Percentiles rank a stretch among this genome's conserved stretches.
Evolutionary conservation across 2,888 invertebrate species (phyloP).

Genomic region (Thalpophila matura): DNA sequence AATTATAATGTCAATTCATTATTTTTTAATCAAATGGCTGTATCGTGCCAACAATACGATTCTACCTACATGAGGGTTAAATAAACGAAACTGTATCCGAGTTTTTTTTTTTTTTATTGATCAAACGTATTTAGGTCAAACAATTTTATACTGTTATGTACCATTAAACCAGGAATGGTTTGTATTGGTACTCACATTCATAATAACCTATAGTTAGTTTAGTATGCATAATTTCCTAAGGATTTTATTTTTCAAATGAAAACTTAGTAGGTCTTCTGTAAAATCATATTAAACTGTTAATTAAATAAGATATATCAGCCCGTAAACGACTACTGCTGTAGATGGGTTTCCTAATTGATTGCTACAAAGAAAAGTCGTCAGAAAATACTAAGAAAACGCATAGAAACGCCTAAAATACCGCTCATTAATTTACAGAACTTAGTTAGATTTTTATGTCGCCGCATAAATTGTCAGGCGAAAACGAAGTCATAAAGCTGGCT

Average conservation of each 20-base stretch:
- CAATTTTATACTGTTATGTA: too few relatives aligned
- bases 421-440: slow-evolving; percentile 32
- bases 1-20: too few relatives aligned
- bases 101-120: too few relatives aligned
- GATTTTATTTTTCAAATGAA: neutral
- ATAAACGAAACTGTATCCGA: too few relatives aligned
- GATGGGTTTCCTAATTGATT: slow-evolving; percentile 21
- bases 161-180: too few relatives aligned
- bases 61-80: too few relatives aligned
- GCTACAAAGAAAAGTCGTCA: slow-evolving; percentile 1
- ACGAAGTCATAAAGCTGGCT: slow-evolving; percentile 46
- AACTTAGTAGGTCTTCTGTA: neutral
- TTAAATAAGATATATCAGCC: neutral
- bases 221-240: too few relatives aligned
- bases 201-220: too few relatives aligned
- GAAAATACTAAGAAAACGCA: slow-evolving; percentile 13
- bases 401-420: slow-evolving; percentile 12
- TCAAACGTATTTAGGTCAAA: too few relatives aligned
- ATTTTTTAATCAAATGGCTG: too few relatives aligned
- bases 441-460: slow-evolving; percentile 28
- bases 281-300: neutral
- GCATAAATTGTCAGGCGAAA: slow-evolving; percentile 38
- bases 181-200: too few relatives aligned
- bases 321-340: neutral
- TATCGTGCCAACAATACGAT: too few relatives aligned